These are phyloP conservation scores for Solea solea DNA, from an alignment of 2,113 vertebrate species.

Conservation along the genomic window DNA sequence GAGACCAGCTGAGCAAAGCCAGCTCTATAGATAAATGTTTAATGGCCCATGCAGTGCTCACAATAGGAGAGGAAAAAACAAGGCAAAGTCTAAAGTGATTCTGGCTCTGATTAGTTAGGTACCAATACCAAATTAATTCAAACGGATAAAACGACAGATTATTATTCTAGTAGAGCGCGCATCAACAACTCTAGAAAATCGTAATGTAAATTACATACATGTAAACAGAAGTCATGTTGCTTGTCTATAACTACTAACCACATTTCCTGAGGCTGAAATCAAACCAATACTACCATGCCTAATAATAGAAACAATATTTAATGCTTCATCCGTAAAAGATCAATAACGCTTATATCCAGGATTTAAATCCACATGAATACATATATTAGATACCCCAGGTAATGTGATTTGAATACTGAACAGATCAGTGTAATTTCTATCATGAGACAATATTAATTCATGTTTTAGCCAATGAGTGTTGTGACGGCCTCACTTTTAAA, in stretches of 20 bases:
- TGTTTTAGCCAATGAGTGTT: not conserved
- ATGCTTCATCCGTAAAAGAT: not conserved
- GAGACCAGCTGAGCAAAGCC: conserved; percentile 33
- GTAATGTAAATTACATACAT: not conserved
- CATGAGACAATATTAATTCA: not conserved
- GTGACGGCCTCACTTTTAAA: conserved; percentile 6
- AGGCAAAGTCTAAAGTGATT: conserved; percentile 6
- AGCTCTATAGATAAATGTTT: conserved; percentile 43
- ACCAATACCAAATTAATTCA: not conserved
- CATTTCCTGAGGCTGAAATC: not conserved
- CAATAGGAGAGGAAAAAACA: conserved; percentile 14
- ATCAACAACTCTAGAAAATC: not conserved
- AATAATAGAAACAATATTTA: no score
- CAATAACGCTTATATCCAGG: not conserved
- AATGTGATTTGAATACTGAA: no score
- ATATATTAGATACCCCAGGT: no score
- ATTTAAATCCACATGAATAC: not conserved
- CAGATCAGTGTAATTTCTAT: not conserved
- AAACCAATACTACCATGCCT: not conserved
- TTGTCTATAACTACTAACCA: not conserved
- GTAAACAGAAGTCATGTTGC: not conserved
- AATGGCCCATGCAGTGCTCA: conserved; percentile 36
- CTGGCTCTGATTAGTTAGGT: not conserved
- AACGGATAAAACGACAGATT: not conserved
- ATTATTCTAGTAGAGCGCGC: not conserved